Evolutionary conservation across 2,113 vertebrate genomes (phyloP).

Genomic region (Pelvicachromis taeniatus): DNA sequence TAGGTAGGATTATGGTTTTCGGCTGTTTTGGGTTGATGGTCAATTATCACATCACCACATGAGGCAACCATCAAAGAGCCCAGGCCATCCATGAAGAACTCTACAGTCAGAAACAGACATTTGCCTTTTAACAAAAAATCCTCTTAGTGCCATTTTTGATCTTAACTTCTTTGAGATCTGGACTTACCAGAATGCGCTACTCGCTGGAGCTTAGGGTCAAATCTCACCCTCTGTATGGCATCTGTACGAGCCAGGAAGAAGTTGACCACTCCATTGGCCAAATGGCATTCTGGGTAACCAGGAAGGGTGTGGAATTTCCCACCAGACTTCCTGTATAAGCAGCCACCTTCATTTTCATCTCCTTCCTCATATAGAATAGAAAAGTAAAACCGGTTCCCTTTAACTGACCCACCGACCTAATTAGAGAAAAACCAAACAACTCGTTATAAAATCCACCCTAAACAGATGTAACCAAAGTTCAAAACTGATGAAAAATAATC

Average conservation of each 20-base stretch:
- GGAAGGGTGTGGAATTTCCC: constrained; percentile 45
- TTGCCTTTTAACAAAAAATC: not conserved
- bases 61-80: constrained; percentile 67
- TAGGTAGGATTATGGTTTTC: not conserved
- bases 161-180: not conserved
- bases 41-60: constrained; percentile 54
- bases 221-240: not conserved
- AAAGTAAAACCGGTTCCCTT: not conserved
- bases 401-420: not conserved
- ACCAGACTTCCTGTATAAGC: constrained; percentile 37
- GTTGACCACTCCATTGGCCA: constrained; percentile 5
- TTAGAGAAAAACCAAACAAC: not conserved
- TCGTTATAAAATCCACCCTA: not conserved
- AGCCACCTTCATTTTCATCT: constrained; percentile 51
- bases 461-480: not conserved
- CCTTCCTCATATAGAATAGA: not conserved
- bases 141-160: not conserved
- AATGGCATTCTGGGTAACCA: constrained; percentile 59
- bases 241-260: not conserved
- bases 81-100: constrained; percentile 76
- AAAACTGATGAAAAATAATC: too few relatives aligned
- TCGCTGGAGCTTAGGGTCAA: not conserved
- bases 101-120: constrained; percentile 29
- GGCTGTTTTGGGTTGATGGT: constrained; percentile 43
- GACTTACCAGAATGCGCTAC: not conserved